phyloP scores from a whole-genome alignment of 2,113 vertebrate genomes.

The Thomomys bottae region DNA sequence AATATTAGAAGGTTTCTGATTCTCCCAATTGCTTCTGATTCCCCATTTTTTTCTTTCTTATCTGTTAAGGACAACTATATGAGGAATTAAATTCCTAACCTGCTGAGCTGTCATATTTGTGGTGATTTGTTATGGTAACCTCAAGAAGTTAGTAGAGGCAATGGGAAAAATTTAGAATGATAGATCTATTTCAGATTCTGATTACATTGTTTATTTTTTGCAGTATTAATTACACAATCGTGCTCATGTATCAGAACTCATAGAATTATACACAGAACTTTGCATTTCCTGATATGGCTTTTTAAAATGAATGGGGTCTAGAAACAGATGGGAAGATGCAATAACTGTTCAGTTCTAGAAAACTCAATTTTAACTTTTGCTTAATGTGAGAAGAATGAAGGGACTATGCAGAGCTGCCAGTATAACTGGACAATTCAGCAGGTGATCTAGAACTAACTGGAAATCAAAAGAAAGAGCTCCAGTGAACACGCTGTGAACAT shows the following conservation, averaged over 20 bases:
- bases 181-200: too few relatives aligned
- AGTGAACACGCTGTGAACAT: not conserved
- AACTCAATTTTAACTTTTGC: not conserved
- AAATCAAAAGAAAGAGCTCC: not conserved
- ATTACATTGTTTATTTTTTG: not conserved
- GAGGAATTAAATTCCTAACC: too few relatives aligned
- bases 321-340: not conserved
- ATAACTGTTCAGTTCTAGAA: not conserved
- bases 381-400: not conserved
- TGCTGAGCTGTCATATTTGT: not conserved
- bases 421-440: not conserved
- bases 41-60: too few relatives aligned
- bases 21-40: too few relatives aligned
- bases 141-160: not conserved
- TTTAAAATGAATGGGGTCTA: not conserved
- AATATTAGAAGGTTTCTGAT: not conserved
- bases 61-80: too few relatives aligned
- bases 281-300: not conserved
- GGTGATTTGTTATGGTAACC: not conserved
- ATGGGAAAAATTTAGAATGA: not conserved
- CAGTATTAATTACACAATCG: not conserved
- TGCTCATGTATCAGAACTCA: not conserved
- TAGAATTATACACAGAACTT: not conserved
- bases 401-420: not conserved
- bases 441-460: not conserved